Evolutionary conservation across 2,888 invertebrate species (phyloP).

Genomic region (Suillia variegata): DNA sequence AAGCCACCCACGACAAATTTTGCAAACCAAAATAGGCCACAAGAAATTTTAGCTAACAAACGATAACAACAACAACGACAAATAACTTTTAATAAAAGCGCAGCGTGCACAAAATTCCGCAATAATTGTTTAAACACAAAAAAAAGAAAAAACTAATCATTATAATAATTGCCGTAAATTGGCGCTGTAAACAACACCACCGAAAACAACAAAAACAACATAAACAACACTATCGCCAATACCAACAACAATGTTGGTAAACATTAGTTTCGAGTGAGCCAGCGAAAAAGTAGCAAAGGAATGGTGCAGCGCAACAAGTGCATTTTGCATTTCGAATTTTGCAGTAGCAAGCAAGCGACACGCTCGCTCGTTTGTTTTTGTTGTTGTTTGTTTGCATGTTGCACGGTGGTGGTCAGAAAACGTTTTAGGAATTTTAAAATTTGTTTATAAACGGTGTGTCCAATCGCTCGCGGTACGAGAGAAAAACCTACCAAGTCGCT

Average conservation of each 20-base stretch:
- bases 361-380: too few species aligned
- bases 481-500: too few species aligned
- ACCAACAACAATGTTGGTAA: neutral
- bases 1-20: too few species aligned
- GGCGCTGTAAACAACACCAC: slow-evolving; percentile 1
- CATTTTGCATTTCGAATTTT: neutral
- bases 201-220: neutral
- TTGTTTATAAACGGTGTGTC: neutral
- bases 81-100: neutral
- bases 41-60: too few species aligned
- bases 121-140: neutral
- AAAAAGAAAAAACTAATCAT: neutral
- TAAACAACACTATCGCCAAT: neutral
- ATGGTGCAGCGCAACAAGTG: slow-evolving; percentile 6
- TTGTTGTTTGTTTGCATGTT: too few species aligned
- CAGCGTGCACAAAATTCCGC: neutral
- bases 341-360: too few species aligned
- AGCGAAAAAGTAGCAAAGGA: slow-evolving; percentile 1
- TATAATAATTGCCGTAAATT: slow-evolving; percentile 6
- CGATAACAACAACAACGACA: neutral
- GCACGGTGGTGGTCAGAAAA: neutral
- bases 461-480: too few species aligned
- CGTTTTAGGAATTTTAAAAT: neutral
- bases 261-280: neutral
- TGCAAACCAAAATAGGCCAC: too few species aligned